Percentiles rank a stretch among this genome's conserved stretches.
Evolutionary conservation across 2,113 vertebrate genomes (phyloP).

Genomic region (Gila orcuttii): DNA sequence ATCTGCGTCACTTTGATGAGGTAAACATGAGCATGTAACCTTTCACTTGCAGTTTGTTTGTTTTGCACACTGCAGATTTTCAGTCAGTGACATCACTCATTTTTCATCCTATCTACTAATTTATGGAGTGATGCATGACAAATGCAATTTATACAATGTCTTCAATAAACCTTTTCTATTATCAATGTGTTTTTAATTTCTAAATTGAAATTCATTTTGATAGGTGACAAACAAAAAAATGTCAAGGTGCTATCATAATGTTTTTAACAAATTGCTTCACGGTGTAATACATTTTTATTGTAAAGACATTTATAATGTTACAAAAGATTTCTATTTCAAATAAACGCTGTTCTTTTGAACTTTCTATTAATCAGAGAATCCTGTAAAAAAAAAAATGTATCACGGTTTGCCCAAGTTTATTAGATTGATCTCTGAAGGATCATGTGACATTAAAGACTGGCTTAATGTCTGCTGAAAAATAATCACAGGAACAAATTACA

Average conservation of each 20-base stretch:
- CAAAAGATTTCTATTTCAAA: background rate
- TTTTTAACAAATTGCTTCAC: no score
- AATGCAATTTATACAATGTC: background rate
- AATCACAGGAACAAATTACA: background rate
- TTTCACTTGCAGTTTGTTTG: background rate
- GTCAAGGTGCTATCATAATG: background rate
- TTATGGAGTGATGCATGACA: background rate
- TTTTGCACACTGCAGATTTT: background rate
- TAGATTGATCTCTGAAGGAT: background rate
- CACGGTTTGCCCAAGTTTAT: background rate
- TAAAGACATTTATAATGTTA: background rate
- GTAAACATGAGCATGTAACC: constrained; percentile 67
- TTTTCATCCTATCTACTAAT: background rate
- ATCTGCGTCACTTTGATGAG: constrained; percentile 88
- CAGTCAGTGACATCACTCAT: background rate
- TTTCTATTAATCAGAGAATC: background rate
- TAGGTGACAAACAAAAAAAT: background rate
- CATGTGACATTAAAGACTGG: background rate
- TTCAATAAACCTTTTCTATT: background rate
- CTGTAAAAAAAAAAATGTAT: background rate
- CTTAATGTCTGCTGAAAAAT: background rate
- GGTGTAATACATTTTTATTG: no score
- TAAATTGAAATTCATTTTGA: background rate
- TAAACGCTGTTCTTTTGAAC: background rate
- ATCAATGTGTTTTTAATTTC: background rate